These are phyloP conservation scores for Carettochelys insculpta DNA, from an alignment of 2,113 vertebrate genomes.

Conservation along the genomic window DNA sequence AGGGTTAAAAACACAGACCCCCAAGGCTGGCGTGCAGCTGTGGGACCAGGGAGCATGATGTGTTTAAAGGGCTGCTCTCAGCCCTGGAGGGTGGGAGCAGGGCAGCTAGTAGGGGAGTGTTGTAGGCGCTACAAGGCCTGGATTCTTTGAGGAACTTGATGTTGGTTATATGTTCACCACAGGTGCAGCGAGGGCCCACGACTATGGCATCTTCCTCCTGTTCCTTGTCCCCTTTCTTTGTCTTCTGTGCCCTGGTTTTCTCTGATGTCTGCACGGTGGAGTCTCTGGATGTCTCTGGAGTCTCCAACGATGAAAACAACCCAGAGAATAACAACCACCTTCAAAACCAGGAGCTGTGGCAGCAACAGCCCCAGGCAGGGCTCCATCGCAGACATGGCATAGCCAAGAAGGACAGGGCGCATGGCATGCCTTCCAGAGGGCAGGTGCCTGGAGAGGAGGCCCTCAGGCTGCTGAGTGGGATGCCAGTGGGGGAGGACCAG, in stretches of 20 bases:
- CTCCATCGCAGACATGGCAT: constrained; percentile 69
- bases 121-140: neutral
- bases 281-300: constrained; percentile 60
- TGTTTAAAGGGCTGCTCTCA: neutral
- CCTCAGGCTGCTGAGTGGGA: constrained; percentile 73
- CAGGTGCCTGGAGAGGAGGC: constrained; percentile 65
- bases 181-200: constrained; percentile 48
- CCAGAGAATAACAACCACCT: constrained; percentile 74
- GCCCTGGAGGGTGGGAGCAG: neutral
- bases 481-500: constrained; percentile 75
- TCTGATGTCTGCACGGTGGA: constrained; percentile 23
- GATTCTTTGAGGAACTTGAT: neutral
- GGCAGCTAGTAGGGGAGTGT: neutral
- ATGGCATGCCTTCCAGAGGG: constrained; percentile 54
- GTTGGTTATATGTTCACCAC: neutral
- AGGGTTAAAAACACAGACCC: neutral
- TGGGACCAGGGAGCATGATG: neutral
- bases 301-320: constrained; percentile 32
- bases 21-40: neutral
- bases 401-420: constrained; percentile 65
- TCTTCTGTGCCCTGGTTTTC: constrained; percentile 51
- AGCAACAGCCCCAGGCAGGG: constrained; percentile 49
- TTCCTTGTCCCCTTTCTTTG: constrained; percentile 8
- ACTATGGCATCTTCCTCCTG: constrained; percentile 57
- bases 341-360: constrained; percentile 73